Evolutionary conservation across 2,888 invertebrate genomes (phyloP).

Genomic region (Protophormia terraenovae): DNA sequence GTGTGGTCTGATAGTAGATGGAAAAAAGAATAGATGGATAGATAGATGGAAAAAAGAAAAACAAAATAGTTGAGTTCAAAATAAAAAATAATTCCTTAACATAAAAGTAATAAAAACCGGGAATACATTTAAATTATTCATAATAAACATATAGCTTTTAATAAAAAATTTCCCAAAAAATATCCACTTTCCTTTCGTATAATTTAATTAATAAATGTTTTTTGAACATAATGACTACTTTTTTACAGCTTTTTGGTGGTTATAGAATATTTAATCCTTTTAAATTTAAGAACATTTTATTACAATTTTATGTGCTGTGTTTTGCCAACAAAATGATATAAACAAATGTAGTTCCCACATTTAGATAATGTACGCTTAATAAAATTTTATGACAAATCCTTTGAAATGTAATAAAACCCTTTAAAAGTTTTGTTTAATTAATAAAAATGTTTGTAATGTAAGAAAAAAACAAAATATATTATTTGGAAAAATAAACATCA

Average conservation of each 20-base stretch:
- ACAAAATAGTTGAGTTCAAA: no score
- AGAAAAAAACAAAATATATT: not conserved
- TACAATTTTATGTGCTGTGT: conserved; percentile 37
- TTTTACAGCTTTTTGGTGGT: not conserved
- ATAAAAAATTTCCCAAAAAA: no score
- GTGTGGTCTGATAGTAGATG: no score
- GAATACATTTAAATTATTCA: no score
- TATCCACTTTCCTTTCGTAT: no score
- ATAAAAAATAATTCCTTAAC: no score
- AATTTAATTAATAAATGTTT: no score
- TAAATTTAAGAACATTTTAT: not conserved
- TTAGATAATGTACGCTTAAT: not conserved
- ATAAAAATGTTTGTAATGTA: conserved; percentile 15
- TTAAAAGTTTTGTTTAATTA: conserved; percentile 37
- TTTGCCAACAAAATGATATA: conserved; percentile 36
- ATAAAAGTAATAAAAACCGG: no score
- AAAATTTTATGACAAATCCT: conserved; percentile 15
- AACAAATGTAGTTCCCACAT: not conserved
- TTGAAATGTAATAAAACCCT: conserved; percentile 31
- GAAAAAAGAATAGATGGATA: no score
- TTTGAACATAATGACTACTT: not conserved
- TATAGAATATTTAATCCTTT: not conserved
- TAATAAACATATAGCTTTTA: no score
- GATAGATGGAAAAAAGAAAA: no score
- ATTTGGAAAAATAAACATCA: conserved; percentile 9